Conservation (phyloP, 2,888 invertebrate species). For the Drosophila eohydei region DNA sequence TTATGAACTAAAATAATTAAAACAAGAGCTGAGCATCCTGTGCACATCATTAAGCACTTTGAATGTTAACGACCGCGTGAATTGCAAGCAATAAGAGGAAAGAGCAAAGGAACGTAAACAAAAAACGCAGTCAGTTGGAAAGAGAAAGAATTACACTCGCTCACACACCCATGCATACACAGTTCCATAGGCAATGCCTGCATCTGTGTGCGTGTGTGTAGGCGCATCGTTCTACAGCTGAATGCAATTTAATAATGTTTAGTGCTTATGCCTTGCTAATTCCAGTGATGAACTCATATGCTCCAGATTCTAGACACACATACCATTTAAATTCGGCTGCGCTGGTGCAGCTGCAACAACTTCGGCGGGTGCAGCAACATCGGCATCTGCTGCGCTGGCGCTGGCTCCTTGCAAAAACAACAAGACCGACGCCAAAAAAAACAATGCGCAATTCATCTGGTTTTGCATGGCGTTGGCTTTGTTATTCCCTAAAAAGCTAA, state of each 20-base stretch:
- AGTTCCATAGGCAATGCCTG: background rate
- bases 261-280: slow-evolving; percentile 41
- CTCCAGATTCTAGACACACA: slow-evolving; percentile 30
- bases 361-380: slow-evolving; percentile 42
- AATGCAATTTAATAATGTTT: slow-evolving; percentile 49
- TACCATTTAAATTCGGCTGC: slow-evolving; percentile 62
- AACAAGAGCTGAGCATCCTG: slow-evolving; percentile 6
- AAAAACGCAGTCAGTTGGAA: slow-evolving; percentile 21
- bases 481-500: slow-evolving; percentile 5
- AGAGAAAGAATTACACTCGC: slow-evolving; percentile 7
- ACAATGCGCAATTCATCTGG: slow-evolving; percentile 45
- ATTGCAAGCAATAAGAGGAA: background rate
- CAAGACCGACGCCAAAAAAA: slow-evolving; percentile 46
- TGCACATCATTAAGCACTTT: slow-evolving; percentile 23
- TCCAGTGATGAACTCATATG: slow-evolving; percentile 66
- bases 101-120: slow-evolving; percentile 56
- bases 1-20: slow-evolving; percentile 8
- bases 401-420: slow-evolving; percentile 55
- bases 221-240: slow-evolving; percentile 19
- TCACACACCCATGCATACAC: slow-evolving; percentile 3
- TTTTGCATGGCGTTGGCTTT: slow-evolving; percentile 38
- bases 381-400: slow-evolving; percentile 22
- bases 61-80: slow-evolving; percentile 32
- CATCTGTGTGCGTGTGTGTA: slow-evolving; percentile 4
- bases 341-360: slow-evolving; percentile 38